Evolutionary conservation across 1,140 invertebrate genomes (phyloP), one percentile per base, ranked within the genome.

Genomic region (Homalodisca vitripennis): DNA sequence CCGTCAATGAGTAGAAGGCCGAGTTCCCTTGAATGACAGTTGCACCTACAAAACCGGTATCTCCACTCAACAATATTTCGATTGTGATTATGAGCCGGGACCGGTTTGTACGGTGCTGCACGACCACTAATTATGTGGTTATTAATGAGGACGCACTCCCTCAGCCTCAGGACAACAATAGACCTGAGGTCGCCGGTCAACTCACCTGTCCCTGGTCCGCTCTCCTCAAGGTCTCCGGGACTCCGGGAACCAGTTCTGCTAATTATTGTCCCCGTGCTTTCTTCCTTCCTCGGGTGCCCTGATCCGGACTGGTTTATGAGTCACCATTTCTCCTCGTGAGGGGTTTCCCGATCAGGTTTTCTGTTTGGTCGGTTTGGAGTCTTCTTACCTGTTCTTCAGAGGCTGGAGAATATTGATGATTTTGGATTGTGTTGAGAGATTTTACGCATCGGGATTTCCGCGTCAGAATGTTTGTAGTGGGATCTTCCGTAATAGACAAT

Each of bases 1-100:
- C 55, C 55, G 55, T 60, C 55, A 60, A 60, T 60, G 55, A 27
- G 29, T 27, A n/a, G n/a, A n/a, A n/a, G 55, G 6, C 14, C 2
- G 55, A 10, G 14, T 26, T 17, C 17, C 20, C 17, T 17, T 66
- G 63, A 66, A 66, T 66, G 63, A 66, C 63, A 66, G 41, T 46
- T 66, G 63, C 32, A 66, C 63, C 63, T 41, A 46, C 63, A 46
- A 46, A 66, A 66, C 63, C 63, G 63, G 63, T 66, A 66, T 47
- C 32, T 46, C 32, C 63, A 66, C 63, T 66, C 63, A 66, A 66
- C 63, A 66, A 66, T 66, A 66, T 66, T 66, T 66, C 63, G 63
- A 66, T 66, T 66, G 63, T 64, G 29, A 20, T 55, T 34, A 31
- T 47, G 32, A 66, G 47, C 63, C 63, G 63, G 63, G 46, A 24